Percentiles rank a stretch among this genome's conserved stretches.
These are phyloP conservation scores for Cyclopterus lumpus DNA, from an alignment of 2,797 vertebrate genomes.

Conservation along the genomic window DNA sequence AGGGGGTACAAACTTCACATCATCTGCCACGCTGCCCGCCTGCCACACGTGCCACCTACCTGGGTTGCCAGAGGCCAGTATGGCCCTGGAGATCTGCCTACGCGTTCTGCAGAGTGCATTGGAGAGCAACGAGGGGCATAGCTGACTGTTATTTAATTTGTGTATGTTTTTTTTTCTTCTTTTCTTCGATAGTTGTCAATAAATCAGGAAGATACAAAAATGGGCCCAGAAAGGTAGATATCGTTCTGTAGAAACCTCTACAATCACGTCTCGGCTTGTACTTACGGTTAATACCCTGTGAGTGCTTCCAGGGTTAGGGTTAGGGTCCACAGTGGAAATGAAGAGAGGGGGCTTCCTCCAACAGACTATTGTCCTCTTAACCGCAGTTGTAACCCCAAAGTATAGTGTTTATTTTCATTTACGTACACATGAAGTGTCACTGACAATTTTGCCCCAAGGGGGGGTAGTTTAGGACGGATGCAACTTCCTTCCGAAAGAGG, in stretches of 20 bases:
- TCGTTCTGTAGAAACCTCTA: neutral
- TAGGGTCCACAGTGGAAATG: no score
- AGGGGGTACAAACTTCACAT: neutral
- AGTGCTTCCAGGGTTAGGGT: no score
- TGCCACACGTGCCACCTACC: neutral
- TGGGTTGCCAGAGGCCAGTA: no score
- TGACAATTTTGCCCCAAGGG: neutral
- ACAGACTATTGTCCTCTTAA: neutral
- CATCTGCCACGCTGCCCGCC: neutral
- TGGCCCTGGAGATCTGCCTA: neutral
- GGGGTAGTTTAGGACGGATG: neutral
- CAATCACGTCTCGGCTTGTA: neutral
- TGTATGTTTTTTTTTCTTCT: neutral
- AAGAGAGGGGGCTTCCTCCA: no score
- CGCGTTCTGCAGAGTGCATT: neutral
- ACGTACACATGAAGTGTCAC: neutral
- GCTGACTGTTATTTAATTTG: neutral
- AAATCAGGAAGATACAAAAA: neutral
- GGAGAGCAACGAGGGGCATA: neutral
- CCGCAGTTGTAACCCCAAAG: neutral
- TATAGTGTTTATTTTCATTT: neutral
- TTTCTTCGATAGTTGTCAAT: neutral
- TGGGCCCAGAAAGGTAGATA: neutral
- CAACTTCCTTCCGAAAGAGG: neutral
- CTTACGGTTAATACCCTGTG: neutral